These are phyloP conservation scores for Brenthis daphne DNA, from an alignment of 2,888 invertebrate species.

Conservation along the genomic window DNA sequence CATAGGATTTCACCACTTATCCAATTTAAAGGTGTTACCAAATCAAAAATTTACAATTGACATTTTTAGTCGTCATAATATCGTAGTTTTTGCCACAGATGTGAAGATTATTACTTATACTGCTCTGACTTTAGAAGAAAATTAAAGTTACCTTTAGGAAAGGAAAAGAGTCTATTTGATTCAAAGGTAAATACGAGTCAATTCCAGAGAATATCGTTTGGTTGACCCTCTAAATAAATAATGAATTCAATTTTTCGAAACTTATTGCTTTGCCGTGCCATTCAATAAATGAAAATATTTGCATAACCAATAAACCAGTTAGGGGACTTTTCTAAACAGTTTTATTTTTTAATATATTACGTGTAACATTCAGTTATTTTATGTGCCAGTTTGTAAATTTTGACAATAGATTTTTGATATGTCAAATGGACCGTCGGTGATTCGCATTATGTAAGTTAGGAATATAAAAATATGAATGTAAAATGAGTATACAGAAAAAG, in stretches of 20 bases:
- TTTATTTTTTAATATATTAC: no score
- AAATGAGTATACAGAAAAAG: no score
- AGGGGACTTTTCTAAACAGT: no score
- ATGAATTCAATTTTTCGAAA: slow-evolving; percentile 34
- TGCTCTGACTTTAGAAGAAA: slow-evolving; percentile 17
- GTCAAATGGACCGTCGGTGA: no score
- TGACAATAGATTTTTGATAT: no score
- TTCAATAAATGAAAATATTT: slow-evolving; percentile 29
- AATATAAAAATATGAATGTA: no score
- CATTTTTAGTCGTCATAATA: slow-evolving; percentile 3
- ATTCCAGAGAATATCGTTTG: slow-evolving; percentile 22
- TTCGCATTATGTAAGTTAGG: no score
- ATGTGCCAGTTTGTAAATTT: no score
- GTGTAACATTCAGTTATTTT: no score
- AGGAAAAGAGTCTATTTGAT: slow-evolving; percentile 19
- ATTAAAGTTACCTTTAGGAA: slow-evolving; percentile 25
- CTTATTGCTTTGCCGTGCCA: slow-evolving; percentile 26
- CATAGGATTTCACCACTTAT: no score
- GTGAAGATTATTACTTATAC: slow-evolving; percentile 8
- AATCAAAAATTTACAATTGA: no score
- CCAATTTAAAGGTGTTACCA: no score
- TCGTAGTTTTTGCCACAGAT: not conserved
- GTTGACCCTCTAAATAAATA: slow-evolving; percentile 35
- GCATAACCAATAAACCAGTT: slow-evolving; percentile 18
- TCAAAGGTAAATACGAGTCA: slow-evolving; percentile 25